These are phyloP conservation scores for Epinephelus lanceolatus DNA, from an alignment of 2,113 vertebrate species.

Conservation along the genomic window DNA sequence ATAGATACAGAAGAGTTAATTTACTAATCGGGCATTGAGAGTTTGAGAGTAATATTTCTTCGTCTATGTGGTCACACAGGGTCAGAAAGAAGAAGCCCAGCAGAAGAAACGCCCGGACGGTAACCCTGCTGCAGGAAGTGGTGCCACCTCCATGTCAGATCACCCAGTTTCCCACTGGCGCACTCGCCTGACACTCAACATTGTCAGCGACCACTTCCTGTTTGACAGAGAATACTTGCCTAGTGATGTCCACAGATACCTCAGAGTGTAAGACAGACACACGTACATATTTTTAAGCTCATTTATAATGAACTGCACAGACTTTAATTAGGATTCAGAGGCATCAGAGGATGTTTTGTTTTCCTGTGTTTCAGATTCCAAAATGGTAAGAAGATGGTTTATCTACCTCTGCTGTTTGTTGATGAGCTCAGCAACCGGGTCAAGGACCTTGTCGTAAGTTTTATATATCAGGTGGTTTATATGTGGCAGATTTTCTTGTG, in stretches of 20 bases:
- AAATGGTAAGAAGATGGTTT: slow-evolving; percentile 93
- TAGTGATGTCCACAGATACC: slow-evolving; percentile 94
- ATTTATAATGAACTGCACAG: too few species aligned
- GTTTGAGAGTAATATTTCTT: not conserved
- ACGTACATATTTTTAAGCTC: too few species aligned
- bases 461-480: not conserved
- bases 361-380: slow-evolving; percentile 86
- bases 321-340: not conserved
- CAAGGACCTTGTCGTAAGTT: slow-evolving; percentile 94
- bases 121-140: slow-evolving; percentile 46
- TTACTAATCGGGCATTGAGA: not conserved
- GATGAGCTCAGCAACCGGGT: slow-evolving; percentile 98
- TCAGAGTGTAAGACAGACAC: slow-evolving; percentile 89
- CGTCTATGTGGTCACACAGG: slow-evolving; percentile 51
- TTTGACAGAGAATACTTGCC: slow-evolving; percentile 95
- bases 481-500: not conserved
- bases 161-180: slow-evolving; percentile 96
- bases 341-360: not conserved
- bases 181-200: slow-evolving; percentile 92
- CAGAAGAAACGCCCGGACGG: slow-evolving; percentile 65
- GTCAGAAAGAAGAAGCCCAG: slow-evolving; percentile 76
- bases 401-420: slow-evolving; percentile 98
- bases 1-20: not conserved
- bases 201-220: slow-evolving; percentile 93
- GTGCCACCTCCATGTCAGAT: slow-evolving; percentile 79